Base-by-base conservation (phyloP, 2,888 invertebrate species). In the Drosophila vallismaia region DNA sequence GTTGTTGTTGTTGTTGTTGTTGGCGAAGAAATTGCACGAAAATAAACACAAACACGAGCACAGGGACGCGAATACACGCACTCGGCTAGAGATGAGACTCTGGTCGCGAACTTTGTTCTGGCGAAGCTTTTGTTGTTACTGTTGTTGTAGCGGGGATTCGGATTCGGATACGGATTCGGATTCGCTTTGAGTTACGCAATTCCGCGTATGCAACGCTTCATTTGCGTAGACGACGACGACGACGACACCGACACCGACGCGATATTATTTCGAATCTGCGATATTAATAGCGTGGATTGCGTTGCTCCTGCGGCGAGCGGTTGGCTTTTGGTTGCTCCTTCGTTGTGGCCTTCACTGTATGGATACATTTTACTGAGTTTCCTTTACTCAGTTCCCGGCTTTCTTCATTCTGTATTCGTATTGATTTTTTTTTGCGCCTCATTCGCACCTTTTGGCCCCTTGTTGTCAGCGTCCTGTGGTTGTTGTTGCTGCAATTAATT, bases 391-490 rank as follows among this genome's bases (percentile, higher is more conserved):
- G 14, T 44, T 19, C 33, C 46, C 38, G 52, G 49, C 40, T 49
- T 14, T 56, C 75, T 74, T 79, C 79, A 81, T 77, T 82, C 68
- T 19, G 19, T 62, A 52, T 70, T 68, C 51, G 75, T 83, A 82
- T 86, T 87, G 86, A 85, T 85, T 87, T 87, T 81, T 81, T 87
- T 85, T 85, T 85, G 64, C 86, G 86, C 83, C 76, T 86, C 87
- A 82, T 86, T 82, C 87, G 82, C 87, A 82, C 86, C 81, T 80
- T 71, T 80, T 77, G 71, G 54, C 82, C 86, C 67, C 59, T 69
- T 67, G 76, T 69, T 77, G 59, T 71, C 58, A 53, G 67, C 36
- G 5, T 24, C 24, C 10, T 69, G 49, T 53, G 45, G 12, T 53
- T 79, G 52, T 48, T 80, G 67, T 56, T 77, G 49, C 55, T 85